Percentiles rank a stretch among this genome's conserved stretches.
Evolutionary conservation across 1,140 invertebrate species (phyloP).

Genomic region (Teleopsis dalmanni): DNA sequence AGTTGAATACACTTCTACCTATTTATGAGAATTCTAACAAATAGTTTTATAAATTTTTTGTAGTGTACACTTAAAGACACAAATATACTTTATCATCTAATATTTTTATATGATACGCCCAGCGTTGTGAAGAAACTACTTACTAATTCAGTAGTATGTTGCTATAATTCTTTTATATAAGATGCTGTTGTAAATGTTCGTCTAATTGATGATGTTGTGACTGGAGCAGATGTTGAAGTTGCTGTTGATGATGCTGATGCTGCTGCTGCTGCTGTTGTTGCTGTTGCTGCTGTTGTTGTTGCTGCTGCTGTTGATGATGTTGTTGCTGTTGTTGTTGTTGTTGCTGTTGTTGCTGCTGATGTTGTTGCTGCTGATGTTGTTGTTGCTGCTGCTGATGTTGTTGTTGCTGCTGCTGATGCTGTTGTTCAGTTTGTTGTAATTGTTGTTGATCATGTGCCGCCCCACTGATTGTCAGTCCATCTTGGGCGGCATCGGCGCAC

Average conservation of each 20-base stretch:
- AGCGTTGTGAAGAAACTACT: no score
- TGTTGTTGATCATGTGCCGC: background rate
- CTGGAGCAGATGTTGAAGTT: background rate
- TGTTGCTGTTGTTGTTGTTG: background rate
- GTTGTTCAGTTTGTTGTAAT: background rate
- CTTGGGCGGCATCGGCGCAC: slow-evolving; percentile 40
- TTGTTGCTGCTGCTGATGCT: background rate
- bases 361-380: background rate
- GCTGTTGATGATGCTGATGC: background rate
- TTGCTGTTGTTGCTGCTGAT: background rate
- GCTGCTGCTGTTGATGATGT: slow-evolving; percentile 5
- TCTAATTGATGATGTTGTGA: background rate
- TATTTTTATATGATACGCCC: no score
- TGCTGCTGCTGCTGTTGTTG: background rate
- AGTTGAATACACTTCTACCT: no score
- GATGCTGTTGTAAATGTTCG: background rate
- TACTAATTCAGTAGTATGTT: no score
- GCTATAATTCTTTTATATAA: no score
- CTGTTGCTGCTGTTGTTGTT: background rate
- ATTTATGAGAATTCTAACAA: no score
- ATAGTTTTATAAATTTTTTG: no score
- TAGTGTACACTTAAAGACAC: no score
- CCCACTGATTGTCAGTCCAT: slow-evolving; percentile 10
- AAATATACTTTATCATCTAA: no score
- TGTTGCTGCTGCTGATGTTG: background rate